Percentiles rank a stretch among this genome's conserved stretches.
Evolutionary conservation across 2,888 invertebrate species (phyloP).

Genomic region (Panzeria rudis): DNA sequence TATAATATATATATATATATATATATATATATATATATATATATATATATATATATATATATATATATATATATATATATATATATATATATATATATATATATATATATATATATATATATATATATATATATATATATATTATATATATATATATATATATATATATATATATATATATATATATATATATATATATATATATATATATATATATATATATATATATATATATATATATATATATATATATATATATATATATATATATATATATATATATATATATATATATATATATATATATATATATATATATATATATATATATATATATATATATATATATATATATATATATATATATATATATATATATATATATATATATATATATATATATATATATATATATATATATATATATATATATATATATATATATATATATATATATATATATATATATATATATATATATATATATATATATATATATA

Average conservation of each 20-base stretch:
- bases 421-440: conserved; percentile 28
- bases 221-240: too few relatives aligned
- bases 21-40: too few relatives aligned
- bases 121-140: too few relatives aligned
- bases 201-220: too few relatives aligned
- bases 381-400: not conserved
- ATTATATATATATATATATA: too few relatives aligned
- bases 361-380: not conserved
- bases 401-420: conserved; percentile 26
- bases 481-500: not conserved
- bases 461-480: not conserved
- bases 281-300: not conserved
- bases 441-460: conserved; percentile 79
- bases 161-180: too few relatives aligned
- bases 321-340: not conserved
- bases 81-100: too few relatives aligned
- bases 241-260: not conserved
- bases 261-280: not conserved
- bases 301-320: conserved; percentile 1
- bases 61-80: too few relatives aligned
- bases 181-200: too few relatives aligned
- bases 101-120: too few relatives aligned
- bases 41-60: too few relatives aligned
- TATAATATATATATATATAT: too few relatives aligned
- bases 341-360: not conserved